Percentiles rank a stretch among this genome's conserved stretches.
These are phyloP conservation scores for Idaea aversata DNA, from an alignment of 2,888 invertebrate genomes.

Conservation along the genomic window DNA sequence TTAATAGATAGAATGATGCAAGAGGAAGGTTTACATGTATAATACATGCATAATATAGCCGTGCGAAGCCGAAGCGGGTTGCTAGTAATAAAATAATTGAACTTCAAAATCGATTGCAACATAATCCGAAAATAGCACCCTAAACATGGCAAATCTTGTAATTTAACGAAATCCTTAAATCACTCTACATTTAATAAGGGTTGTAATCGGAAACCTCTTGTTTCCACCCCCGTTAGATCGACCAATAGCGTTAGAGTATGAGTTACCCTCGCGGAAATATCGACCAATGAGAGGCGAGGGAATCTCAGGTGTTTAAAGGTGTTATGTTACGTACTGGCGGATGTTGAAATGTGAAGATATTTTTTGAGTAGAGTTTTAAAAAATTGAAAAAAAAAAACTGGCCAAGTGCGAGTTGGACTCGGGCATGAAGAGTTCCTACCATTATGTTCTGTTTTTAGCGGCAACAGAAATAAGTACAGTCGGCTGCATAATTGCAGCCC, in stretches of 20 bases:
- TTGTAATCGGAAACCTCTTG: constrained; percentile 52
- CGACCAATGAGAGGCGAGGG: constrained; percentile 44
- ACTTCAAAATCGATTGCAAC: not conserved
- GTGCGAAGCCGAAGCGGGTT: too few species aligned
- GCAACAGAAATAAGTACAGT: too few species aligned
- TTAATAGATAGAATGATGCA: too few species aligned
- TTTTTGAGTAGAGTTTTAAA: not conserved
- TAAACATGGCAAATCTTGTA: constrained; percentile 32
- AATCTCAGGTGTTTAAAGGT: constrained; percentile 61
- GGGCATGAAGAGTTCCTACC: not conserved
- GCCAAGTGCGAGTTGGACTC: not conserved
- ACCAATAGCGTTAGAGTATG: constrained; percentile 46
- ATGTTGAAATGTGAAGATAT: constrained; percentile 13
- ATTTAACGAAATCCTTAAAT: constrained; percentile 55
- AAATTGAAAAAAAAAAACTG: constrained; percentile 6
- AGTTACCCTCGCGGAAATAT: constrained; percentile 53
- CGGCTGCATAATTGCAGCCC: too few species aligned
- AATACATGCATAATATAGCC: too few species aligned
- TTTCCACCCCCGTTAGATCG: constrained; percentile 49
- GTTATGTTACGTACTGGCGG: constrained; percentile 43
- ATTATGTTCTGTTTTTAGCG: too few species aligned
- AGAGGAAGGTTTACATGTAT: too few species aligned
- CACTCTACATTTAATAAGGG: constrained; percentile 60
- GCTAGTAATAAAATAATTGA: not conserved
- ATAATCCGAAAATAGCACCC: constrained; percentile 16